Conservation (phyloP, 2,888 invertebrate genomes). For the Stegophylla sp. region DNA sequence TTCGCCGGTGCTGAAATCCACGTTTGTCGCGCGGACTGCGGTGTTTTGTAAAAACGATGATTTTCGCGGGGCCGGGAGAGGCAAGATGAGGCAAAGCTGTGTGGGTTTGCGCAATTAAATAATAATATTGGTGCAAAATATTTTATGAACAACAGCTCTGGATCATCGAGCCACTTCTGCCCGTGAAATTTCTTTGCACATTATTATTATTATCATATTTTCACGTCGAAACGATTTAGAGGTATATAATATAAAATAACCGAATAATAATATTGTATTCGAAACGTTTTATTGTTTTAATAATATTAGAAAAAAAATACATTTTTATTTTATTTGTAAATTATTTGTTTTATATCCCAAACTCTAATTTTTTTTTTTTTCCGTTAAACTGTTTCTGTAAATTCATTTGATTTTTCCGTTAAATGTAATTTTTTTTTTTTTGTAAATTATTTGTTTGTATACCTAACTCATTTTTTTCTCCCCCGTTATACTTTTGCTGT, state of each 20-base stretch:
- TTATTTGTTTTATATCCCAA: background rate
- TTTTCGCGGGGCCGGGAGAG: slow-evolving; percentile 41
- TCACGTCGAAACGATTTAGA: background rate
- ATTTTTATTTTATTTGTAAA: background rate
- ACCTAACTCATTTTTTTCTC: too few species aligned
- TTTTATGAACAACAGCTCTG: slow-evolving; percentile 50
- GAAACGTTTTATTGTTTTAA: background rate
- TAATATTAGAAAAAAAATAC: background rate
- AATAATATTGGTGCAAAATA: slow-evolving; percentile 9
- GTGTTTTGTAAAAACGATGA: too few species aligned
- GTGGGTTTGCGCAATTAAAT: slow-evolving; percentile 17
- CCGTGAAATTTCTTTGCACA: slow-evolving; percentile 7
- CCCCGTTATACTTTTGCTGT: too few species aligned
- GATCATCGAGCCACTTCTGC: slow-evolving; percentile 56
- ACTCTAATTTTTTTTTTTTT: background rate
- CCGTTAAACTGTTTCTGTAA: too few species aligned
- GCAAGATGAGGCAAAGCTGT: slow-evolving; percentile 59
- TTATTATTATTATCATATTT: background rate
- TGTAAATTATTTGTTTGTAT: too few species aligned
- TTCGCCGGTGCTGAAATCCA: too few species aligned
- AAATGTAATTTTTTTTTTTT: too few species aligned
- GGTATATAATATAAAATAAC: background rate
- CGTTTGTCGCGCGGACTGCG: too few species aligned
- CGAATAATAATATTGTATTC: background rate
- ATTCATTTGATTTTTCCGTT: too few species aligned